Conservation (phyloP, 2,797 vertebrate species). For the Chaenodraco wilsoni region DNA sequence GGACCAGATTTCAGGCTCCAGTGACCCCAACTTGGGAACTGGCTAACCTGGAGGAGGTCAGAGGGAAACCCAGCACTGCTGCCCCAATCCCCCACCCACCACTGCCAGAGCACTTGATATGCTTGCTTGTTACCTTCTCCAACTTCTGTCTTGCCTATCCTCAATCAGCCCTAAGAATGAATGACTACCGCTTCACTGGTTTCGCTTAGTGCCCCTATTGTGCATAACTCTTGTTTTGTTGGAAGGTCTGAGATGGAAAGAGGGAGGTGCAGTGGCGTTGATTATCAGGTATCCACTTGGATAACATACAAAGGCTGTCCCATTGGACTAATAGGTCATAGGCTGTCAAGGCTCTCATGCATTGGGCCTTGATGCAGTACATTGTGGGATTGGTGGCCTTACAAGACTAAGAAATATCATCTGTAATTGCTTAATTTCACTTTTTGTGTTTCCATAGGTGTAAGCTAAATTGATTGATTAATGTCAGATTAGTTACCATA, state of each 20-base stretch:
- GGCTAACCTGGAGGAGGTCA: constrained; percentile 81
- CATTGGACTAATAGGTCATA: constrained; percentile 69
- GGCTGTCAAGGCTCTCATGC: constrained; percentile 72
- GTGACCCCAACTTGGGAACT: constrained; percentile 85
- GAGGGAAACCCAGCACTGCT: constrained; percentile 78
- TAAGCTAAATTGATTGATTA: constrained; percentile 14
- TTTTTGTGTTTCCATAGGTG: neutral
- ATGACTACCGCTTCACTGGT: constrained; percentile 80
- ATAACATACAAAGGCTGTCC: constrained; percentile 74
- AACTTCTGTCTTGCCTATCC: constrained; percentile 69
- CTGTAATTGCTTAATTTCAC: constrained; percentile 13
- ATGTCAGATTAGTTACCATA: neutral
- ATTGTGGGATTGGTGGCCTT: constrained; percentile 28
- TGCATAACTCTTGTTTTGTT: constrained; percentile 76
- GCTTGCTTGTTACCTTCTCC: constrained; percentile 60
- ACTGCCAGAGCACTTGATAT: constrained; percentile 78
- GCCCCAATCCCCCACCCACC: constrained; percentile 31
- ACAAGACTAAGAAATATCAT: constrained; percentile 21
- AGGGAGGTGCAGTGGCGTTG: constrained; percentile 62
- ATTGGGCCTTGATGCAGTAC: constrained; percentile 36
- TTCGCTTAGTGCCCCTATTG: constrained; percentile 82
- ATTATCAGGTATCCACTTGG: constrained; percentile 78
- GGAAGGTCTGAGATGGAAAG: constrained; percentile 69
- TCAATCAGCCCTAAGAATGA: constrained; percentile 78
- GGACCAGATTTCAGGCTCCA: constrained; percentile 77